Evolutionary conservation across 35 echinoderm and acorn worm species (phyloP), one percentile per base, ranked within the genome.

Genomic region (Amphiura filiformis): DNA sequence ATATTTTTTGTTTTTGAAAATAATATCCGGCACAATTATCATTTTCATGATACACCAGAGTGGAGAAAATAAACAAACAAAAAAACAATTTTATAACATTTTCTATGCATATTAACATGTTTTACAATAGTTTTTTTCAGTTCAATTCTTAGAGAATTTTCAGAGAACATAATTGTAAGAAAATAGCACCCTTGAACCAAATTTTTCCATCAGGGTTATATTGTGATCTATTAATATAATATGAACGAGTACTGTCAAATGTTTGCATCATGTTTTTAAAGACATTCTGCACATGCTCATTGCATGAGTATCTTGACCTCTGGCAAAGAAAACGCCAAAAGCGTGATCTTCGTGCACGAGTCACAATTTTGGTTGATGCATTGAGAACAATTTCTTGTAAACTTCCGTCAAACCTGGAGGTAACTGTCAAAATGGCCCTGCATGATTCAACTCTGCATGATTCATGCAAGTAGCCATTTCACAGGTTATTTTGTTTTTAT

Each of bases 31-130:
- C 4, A 2, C 15, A 70, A 2, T 70, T 70, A 70, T 70, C 61
- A 70, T 70, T 70, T 70, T 70, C 61, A 70, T 70, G 61, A 70
- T 70, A 70, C 17, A n/a, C 61, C 61, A 70, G 61, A 70, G 61
- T 70, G 61, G 61, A 70, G 61, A 70, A 70, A 70, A 15, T 15
- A 70, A 70, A 70, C 61, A 70, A 70, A 26, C 61, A 30, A 26
- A 26, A 26, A 30, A 70, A 70, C 28, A 70, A 70, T 70, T 26
- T 70, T 70, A 13, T 15, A 15, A 18, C 7, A 5, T 2, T 9
- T 47, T 30, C 15, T 70, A 70, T 70, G 61, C 15, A 70, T 70
- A 70, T 70, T 70, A 70, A 70, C 61, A 70, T 26, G 61, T 70
- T 70, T 70, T 52, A 52, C 44, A 52, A 70, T n/a, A 70, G 17